Base-by-base conservation (phyloP, 2,113 vertebrate species). In the Leptobrachium leishanense region DNA sequence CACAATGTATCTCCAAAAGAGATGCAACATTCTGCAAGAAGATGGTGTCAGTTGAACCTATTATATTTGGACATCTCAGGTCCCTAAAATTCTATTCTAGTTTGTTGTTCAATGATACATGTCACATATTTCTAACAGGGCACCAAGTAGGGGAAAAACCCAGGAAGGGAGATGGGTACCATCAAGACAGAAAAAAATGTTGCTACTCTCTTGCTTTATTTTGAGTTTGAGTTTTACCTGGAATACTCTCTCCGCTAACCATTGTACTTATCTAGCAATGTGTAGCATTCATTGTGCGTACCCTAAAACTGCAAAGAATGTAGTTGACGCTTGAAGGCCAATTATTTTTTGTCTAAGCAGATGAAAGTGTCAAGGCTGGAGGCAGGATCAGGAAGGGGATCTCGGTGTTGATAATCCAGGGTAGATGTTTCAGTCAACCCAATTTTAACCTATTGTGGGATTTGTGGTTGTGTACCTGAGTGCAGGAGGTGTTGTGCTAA, bases 381-480 rank as follows among this genome's bases (percentile, higher is more conserved):
- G 41, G 31, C 41, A 12, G 77, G n/a, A 50, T 71, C 43, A 50
- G 46, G 43, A 44, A 46, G 71, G 71, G 70, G 46, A 68, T n/a
- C 64, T 40, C 10, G 62, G 70, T 55, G 40, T 59, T 68, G 50
- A 68, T 64, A 62, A 68, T 55, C 63, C 64, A 81, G 65, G 72
- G 64, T 81, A 74, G 72, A 74, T 74, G 78, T 81, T 81, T 53
- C 78, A 81, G 74, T 59, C 78, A 74, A 42, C 42, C 64, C 57
- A 63, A 68, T 68, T 79, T 81, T 81, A 81, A 81, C 78, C 78
- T 70, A 68, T 81, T 81, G 78, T 81, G 78, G 72, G 78, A 81
- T 74, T 81, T 74, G 78, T 81, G 78, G 65, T 74, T 74, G 78
- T 81, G 78, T 81, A 74, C 64, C 78, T 68, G 72, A 81, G 78